A percentile compares a stretch with the other conserved stretches of the same genome.
Evolutionary conservation across 2,888 invertebrate genomes (phyloP).

Genomic region (Drosophila phalerata): DNA sequence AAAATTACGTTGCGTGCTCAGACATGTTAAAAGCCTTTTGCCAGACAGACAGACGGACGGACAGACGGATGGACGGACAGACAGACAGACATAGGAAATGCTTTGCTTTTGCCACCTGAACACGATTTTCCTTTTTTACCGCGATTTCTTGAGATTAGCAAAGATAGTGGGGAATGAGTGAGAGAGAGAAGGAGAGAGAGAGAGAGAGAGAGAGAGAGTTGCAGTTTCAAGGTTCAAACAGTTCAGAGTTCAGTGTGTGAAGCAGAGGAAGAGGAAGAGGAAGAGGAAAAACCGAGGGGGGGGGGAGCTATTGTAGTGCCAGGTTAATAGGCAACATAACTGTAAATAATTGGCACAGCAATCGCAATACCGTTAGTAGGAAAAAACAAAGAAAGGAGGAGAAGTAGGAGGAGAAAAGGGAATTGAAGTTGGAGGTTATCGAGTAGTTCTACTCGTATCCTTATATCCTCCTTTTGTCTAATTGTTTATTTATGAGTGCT

Average conservation of each 20-base stretch:
- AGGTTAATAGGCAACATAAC: constrained; percentile 70
- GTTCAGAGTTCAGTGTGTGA: constrained; percentile 12
- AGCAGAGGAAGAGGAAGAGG: neutral
- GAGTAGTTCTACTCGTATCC: constrained; percentile 15
- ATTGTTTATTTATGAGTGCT: constrained; percentile 84
- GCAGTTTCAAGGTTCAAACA: constrained; percentile 6
- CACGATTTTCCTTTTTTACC: constrained; percentile 65
- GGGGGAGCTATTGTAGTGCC: constrained; percentile 28
- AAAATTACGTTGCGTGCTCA: constrained; percentile 86
- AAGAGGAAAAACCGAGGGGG: too few species aligned
- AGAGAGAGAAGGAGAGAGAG: neutral
- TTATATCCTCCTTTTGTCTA: constrained; percentile 64
- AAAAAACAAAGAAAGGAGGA: too few species aligned
- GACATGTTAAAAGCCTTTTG: constrained; percentile 85
- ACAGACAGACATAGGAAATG: constrained; percentile 56
- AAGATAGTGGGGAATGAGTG: neutral
- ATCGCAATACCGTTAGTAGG: constrained; percentile 7
- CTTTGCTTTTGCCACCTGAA: constrained; percentile 23
- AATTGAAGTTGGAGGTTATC: neutral
- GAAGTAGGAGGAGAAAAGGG: neutral
- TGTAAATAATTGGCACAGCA: constrained; percentile 71
- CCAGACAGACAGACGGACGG: constrained; percentile 70
- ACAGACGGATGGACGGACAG: constrained; percentile 77
- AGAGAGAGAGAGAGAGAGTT: too few species aligned
- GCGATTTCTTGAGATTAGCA: constrained; percentile 49